These are phyloP conservation scores for Chlorocebus sabaeus DNA, from an alignment of 2,113 vertebrate genomes.

Conservation along the genomic window DNA sequence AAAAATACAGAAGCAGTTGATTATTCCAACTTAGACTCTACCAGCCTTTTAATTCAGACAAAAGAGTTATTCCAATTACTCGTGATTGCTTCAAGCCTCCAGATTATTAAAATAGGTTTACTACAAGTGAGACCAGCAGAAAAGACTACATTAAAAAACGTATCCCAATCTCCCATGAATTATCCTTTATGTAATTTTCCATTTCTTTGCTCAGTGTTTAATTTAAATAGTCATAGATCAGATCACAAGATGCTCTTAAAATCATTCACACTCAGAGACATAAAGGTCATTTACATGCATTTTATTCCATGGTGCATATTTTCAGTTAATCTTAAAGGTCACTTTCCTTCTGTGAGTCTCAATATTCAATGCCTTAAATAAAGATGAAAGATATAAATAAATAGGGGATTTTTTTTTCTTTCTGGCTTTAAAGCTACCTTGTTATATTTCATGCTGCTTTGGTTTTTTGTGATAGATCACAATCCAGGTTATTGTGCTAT, in stretches of 20 bases:
- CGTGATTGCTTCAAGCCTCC: not conserved
- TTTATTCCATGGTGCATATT: not conserved
- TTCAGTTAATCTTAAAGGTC: constrained; percentile 56
- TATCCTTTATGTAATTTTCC: not conserved
- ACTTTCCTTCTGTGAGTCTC: not conserved
- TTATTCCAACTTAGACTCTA: constrained; percentile 3
- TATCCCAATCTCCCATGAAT: not conserved
- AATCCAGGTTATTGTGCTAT: constrained; percentile 24
- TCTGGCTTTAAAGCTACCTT: not conserved
- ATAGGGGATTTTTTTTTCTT: not conserved
- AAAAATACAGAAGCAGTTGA: not conserved
- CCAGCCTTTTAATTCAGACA: not conserved
- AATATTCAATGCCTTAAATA: not conserved
- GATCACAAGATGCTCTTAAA: not conserved
- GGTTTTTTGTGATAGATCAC: not conserved
- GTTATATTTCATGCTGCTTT: not conserved
- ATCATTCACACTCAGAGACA: not conserved
- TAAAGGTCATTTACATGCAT: not conserved
- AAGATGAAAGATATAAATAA: constrained; percentile 2
- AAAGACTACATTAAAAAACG: not conserved
- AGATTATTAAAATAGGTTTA: not conserved
- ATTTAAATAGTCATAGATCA: not conserved
- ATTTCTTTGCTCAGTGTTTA: not conserved
- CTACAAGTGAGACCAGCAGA: not conserved
- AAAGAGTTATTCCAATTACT: not conserved